Percentiles rank a stretch among this genome's conserved stretches.
phyloP scores from a whole-genome alignment of 1,140 invertebrate genomes.

The Drosophila kohkoa region DNA sequence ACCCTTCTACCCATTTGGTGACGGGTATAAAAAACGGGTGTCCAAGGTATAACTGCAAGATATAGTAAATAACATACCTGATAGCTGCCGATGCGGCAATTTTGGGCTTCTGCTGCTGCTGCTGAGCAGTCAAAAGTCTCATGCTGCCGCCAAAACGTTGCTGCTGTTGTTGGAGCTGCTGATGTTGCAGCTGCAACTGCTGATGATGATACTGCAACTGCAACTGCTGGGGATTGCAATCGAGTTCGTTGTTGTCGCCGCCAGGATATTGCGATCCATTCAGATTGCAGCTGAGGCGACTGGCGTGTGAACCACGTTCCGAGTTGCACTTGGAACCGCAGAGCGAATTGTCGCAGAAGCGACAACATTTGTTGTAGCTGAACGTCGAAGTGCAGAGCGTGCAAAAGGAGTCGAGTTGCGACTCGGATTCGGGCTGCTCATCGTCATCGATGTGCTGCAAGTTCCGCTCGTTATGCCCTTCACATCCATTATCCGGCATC shows the following conservation, averaged over 20 bases:
- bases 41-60: too few relatives aligned
- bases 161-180: conserved; percentile 32
- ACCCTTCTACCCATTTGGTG: too few relatives aligned
- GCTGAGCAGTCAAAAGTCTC: conserved; percentile 35
- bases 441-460: conserved; percentile 8
- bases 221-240: conserved; percentile 18
- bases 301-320: conserved; percentile 67
- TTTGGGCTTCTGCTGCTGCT: conserved; percentile 49
- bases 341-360: conserved; percentile 76
- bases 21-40: too few relatives aligned
- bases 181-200: conserved; percentile 22
- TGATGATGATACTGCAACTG: conserved; percentile 5
- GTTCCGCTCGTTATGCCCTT: too few relatives aligned
- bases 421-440: conserved; percentile 60
- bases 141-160: conserved; percentile 54
- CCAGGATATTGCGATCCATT: conserved; percentile 32
- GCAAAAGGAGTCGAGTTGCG: conserved; percentile 79
- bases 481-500: too few relatives aligned
- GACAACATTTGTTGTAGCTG: conserved; percentile 81
- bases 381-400: conserved; percentile 83
- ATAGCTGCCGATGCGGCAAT: conserved; percentile 44
- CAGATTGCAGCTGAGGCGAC: conserved; percentile 55
- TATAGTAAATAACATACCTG: conserved; percentile 35
- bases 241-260: conserved; percentile 21
- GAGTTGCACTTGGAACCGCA: conserved; percentile 83